A percentile compares a stretch with the other conserved stretches of the same genome.
Conservation (phyloP, 1,140 invertebrate species). For the Drosophila orosa region DNA sequence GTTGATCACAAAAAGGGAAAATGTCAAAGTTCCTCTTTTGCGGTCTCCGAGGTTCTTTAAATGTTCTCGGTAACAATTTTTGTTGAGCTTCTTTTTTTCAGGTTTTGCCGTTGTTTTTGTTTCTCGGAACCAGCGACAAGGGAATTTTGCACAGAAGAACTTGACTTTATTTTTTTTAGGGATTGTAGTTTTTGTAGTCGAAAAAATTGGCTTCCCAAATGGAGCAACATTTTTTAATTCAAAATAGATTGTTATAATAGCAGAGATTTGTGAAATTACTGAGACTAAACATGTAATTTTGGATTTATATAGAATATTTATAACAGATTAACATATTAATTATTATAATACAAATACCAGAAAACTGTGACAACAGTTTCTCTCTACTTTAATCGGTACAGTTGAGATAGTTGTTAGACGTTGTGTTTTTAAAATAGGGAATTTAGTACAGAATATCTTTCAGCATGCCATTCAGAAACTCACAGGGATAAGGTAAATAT, state of each 20-base stretch:
- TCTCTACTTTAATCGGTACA: no score
- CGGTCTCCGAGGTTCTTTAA: constrained; percentile 80
- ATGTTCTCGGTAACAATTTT: constrained; percentile 72
- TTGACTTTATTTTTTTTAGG: constrained; percentile 13
- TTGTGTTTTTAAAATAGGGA: no score
- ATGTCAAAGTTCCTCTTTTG: constrained; percentile 81
- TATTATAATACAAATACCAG: no score
- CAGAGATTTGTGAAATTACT: no score
- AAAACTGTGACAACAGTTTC: no score
- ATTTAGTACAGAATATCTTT: not conserved
- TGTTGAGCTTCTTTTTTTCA: constrained; percentile 16
- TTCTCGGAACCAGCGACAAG: constrained; percentile 64
- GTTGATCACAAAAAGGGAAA: constrained; percentile 79
- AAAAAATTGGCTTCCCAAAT: not conserved
- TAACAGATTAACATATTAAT: no score
- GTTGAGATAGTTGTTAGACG: no score
- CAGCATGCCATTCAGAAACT: not conserved
- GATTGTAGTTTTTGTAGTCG: not conserved
- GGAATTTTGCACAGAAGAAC: constrained; percentile 67
- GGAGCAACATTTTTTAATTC: not conserved
- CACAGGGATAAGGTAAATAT: not conserved
- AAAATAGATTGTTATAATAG: no score
- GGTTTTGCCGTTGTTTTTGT: constrained; percentile 19
- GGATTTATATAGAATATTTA: no score
- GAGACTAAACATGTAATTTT: no score